A percentile compares a stretch with the other conserved stretches of the same genome.
Conservation (phyloP, 2,888 invertebrate species). For the Eristalis tenax region DNA sequence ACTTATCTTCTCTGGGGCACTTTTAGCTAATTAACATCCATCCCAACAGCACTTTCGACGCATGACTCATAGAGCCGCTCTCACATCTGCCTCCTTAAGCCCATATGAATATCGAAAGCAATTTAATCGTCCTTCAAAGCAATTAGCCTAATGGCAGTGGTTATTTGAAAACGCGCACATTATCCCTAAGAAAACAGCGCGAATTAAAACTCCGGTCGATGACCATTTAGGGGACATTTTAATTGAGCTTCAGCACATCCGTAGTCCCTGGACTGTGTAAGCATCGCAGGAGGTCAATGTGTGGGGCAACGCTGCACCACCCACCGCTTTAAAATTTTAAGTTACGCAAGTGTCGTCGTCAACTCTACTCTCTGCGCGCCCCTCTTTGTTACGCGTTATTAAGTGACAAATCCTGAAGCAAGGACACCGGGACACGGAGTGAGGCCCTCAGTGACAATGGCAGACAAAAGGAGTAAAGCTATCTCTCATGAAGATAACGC, state of each 20-base stretch:
- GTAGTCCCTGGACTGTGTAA: constrained; percentile 5
- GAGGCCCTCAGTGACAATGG: constrained; percentile 31
- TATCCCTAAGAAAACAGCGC: constrained; percentile 32
- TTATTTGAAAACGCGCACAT: constrained; percentile 33
- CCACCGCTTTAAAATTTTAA: constrained; percentile 7
- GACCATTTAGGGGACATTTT: constrained; percentile 58
- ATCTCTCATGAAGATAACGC: constrained; percentile 64
- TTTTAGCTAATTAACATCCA: not conserved
- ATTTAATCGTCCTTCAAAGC: constrained; percentile 41
- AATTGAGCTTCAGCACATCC: constrained; percentile 49
- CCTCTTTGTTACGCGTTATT: constrained; percentile 56
- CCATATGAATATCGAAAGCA: constrained; percentile 40
- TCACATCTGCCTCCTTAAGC: not conserved
- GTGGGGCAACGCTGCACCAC: not conserved
- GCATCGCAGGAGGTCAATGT: constrained; percentile 40
- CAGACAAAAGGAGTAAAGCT: constrained; percentile 68
- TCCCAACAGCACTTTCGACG: not conserved
- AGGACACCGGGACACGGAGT: constrained; percentile 1
- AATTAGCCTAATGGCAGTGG: constrained; percentile 62
- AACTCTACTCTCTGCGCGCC: constrained; percentile 9
- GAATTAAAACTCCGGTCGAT: constrained; percentile 30
- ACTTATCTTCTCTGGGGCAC: not conserved
- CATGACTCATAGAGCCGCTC: not conserved
- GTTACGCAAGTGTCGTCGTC: not conserved
- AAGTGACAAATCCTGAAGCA: constrained; percentile 50